Base-by-base conservation (phyloP, 1,140 invertebrate species). In the Aphaenogaster floridana region DNA sequence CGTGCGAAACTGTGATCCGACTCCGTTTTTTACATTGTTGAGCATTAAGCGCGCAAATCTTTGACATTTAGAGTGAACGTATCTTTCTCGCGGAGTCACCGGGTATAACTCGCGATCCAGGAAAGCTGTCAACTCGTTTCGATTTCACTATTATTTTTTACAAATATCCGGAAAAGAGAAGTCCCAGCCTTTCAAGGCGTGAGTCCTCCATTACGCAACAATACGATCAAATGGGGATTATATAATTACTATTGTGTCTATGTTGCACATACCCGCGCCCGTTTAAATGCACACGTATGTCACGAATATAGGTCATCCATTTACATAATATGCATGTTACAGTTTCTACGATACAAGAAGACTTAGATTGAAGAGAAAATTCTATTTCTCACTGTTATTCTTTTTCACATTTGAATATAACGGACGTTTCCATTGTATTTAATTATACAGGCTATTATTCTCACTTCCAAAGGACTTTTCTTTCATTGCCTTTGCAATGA, bases 41-140 rank as follows among this genome's bases (percentile, higher is more conserved):
- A 68, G 39, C 52, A 21, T 72, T 61, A 48, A 83, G 9, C 52
- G 28, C 34, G 39, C 39, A 83, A 21, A 21, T 54, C 42, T 84
- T 84, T 84, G 80, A 74, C 69, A 66, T 66, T 86, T 59, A 11
- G 17, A 78, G 57, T 36, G 71, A 90, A 80, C 45, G 48, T 86
- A 36, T 80, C 36, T 80, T 68, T 89, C 87, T 68, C 59, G 69
- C 21, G 13, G 28, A 61, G n/a, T 66, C 36, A 34, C 28, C 39
- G 42, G 13, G n/a, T 52, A 63, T 36, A 36, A 77, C 45, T 77
- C 7, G n/a, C 48, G 7, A 61, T 72, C 50, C 71, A 80, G 71
- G 11, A 72, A 36, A 83, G 3, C 15, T 69, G 42, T 39, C 54
- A 17, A 57, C 45, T 5, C 8, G 48, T 69, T 69, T 2, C 7